Evolutionary conservation across 2,888 invertebrate species (phyloP).

Genomic region (Lasioglossum oenotherae): DNA sequence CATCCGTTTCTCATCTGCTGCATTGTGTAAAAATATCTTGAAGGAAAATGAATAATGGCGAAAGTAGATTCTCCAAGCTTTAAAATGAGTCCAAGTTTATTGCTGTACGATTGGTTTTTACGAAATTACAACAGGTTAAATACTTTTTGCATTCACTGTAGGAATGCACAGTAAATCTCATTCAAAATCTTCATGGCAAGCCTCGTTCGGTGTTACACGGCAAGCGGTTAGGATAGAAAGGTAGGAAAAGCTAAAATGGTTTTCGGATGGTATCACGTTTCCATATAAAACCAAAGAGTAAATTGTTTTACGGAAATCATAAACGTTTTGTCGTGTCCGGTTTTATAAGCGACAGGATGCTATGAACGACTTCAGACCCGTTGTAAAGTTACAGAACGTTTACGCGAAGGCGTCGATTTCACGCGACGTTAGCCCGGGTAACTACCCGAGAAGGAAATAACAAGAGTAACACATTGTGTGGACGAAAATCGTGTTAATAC

Average conservation of each 20-base stretch:
- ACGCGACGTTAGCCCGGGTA: slow-evolving; percentile 56
- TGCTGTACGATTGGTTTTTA: no score
- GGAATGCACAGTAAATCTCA: background rate
- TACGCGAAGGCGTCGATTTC: slow-evolving; percentile 55
- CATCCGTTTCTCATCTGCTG: no score
- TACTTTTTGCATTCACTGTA: background rate
- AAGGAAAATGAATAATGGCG: no score
- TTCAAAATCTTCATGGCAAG: background rate
- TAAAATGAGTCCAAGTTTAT: no score
- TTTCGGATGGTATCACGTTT: background rate
- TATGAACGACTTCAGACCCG: background rate
- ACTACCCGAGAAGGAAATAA: slow-evolving; percentile 28
- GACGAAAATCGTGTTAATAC: slow-evolving; percentile 34
- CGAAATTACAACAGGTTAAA: background rate
- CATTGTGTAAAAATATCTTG: no score
- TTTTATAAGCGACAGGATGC: background rate
- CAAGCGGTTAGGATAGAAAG: background rate
- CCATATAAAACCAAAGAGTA: background rate
- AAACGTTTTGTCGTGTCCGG: background rate
- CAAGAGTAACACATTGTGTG: background rate
- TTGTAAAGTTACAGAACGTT: slow-evolving; percentile 23
- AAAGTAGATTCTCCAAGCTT: no score
- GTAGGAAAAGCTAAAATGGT: background rate
- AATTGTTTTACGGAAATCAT: background rate
- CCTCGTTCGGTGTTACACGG: background rate